A percentile compares a stretch with the other conserved stretches of the same genome.
Conservation (phyloP, 2,888 invertebrate genomes). For the Protonemura montana region DNA sequence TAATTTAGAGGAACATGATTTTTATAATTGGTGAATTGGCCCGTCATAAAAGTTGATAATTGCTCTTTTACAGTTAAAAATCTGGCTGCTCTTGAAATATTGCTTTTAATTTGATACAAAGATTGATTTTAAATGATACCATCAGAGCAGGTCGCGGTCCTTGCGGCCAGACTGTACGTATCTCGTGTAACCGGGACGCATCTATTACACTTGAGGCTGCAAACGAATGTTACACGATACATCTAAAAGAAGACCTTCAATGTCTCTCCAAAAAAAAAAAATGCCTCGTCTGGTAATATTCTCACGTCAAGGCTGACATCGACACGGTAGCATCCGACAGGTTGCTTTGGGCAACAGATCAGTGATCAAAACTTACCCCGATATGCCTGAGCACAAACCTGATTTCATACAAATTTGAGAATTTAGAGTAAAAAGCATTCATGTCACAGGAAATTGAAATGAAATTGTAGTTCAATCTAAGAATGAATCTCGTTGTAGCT, state of each 20-base stretch:
- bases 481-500: background rate
- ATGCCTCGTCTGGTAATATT: background rate
- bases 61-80: no score
- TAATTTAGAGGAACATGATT: no score
- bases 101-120: no score
- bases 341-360: background rate
- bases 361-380: background rate
- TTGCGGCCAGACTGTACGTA: background rate
- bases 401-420: background rate
- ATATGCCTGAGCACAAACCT: background rate
- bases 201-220: constrained; percentile 7
- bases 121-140: no score
- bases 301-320: background rate
- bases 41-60: no score
- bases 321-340: background rate
- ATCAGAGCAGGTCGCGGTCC: background rate
- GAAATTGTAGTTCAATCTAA: background rate
- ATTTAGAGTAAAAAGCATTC: background rate
- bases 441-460: background rate
- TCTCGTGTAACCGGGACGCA: background rate
- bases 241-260: background rate
- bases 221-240: background rate
- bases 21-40: no score
- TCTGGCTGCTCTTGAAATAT: no score
- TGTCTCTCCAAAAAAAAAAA: background rate